phyloP scores from a whole-genome alignment of 1,140 invertebrate species.

The Bicyclus anynana region DNA sequence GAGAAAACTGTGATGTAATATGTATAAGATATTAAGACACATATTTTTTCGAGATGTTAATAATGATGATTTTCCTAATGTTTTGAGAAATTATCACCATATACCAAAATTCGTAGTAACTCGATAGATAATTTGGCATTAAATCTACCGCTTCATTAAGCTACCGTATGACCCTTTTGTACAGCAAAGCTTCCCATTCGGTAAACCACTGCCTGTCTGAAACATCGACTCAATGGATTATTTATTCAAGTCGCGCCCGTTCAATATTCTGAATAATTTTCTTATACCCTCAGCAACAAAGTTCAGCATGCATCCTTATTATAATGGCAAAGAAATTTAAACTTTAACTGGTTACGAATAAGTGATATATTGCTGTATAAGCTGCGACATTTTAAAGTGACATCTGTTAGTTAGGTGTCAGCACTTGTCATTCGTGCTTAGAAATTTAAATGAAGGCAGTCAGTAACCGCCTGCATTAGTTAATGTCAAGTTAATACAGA shows the following conservation, averaged over 20 bases:
- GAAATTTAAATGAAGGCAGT: constrained; percentile 26
- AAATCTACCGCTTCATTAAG: not conserved
- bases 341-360: not conserved
- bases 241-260: constrained; percentile 24
- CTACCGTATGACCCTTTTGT: not conserved
- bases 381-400: not conserved
- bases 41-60: too few relatives aligned
- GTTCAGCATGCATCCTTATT: not conserved
- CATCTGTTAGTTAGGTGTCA: constrained; percentile 5
- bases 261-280: constrained; percentile 29
- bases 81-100: too few relatives aligned
- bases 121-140: not conserved
- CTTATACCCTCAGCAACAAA: constrained; percentile 5
- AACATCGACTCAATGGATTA: constrained; percentile 21
- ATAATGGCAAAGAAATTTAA: not conserved
- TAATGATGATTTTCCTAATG: too few relatives aligned
- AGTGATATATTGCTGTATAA: not conserved
- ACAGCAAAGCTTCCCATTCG: not conserved
- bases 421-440: constrained; percentile 18
- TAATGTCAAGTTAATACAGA: not conserved
- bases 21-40: too few relatives aligned
- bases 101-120: not conserved
- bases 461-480: not conserved
- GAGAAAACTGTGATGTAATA: too few relatives aligned
- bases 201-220: constrained; percentile 6